Base-by-base conservation (phyloP, 2,888 invertebrate genomes). In the Drosophila kanekoi region DNA sequence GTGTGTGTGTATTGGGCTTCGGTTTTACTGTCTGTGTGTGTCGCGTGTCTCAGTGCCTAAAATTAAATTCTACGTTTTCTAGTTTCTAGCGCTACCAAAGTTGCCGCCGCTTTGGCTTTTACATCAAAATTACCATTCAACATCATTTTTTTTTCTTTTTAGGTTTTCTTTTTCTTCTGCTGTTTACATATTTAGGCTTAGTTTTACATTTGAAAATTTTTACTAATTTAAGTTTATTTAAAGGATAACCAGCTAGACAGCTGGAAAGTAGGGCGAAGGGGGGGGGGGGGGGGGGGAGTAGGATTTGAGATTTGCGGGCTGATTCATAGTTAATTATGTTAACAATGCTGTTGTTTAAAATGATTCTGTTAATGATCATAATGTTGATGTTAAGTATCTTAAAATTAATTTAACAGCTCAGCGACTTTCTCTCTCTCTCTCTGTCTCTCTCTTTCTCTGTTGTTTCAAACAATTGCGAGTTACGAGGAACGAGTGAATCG, bases 361-460 rank as follows among this genome's bases (percentile, higher is more conserved):
- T 51, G 41, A 43, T 63, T 35, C n/a, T 44, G 35, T 16, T 45
- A 40, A 32, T 56, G 52, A 38, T 65, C 40, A 33, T 49, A 13
- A 49, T 51, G 44, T 35, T 60, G 37, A 35, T 60, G 33, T 61
- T 53, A 45, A 37, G 38, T 59, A 33, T 40, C 76, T 81, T 79
- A 79, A 67, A 82, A 80, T 66, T 80, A 83, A 72, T 82, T 77
- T 79, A 79, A 83, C 80, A 83, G 81, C 73, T 63, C 45, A 57
- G 35, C 52, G 20, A 40, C 38, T 38, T 48, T 45, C 33, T 16
- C 20, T 52, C n/a, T 49, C 18, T 40, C 9, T 18, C 16, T 40
- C 9, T 40, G 16, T 40, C 40, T 18, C 18, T 40, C 40, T 23
- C 38, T 33, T 11, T 33, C 33, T 40, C 32, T 23, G n/a, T 54